Base-by-base conservation (phyloP, 2,797 vertebrate genomes). In the Xerus rutilus region DNA sequence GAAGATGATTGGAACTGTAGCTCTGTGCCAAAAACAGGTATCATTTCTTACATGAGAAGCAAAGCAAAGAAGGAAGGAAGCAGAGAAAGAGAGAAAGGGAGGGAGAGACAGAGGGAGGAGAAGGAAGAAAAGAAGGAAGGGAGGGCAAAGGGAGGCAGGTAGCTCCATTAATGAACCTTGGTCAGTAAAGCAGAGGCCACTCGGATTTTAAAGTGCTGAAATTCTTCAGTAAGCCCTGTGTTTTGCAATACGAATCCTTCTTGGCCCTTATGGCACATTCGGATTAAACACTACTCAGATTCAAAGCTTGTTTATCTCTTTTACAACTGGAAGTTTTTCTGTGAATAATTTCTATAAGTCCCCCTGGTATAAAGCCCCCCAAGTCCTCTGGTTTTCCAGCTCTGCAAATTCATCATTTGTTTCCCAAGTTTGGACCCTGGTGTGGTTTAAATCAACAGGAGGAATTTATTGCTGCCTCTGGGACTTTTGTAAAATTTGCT, bases 401-500 rank as follows among this genome's bases (percentile, higher is more conserved):
- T 62, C 59, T 73, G 65, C 0, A 5, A 65, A 91, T 95, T 96
- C 90, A 89, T 84, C 70, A 32, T 93, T 85, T 59, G n/a, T 72
- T 95, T 93, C 93, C 89, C 62, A 47, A 92, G 70, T 52, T 81
- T 90, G 86, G 47, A 76, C 72, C 35, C 72, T 96, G 92, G 79
- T 83, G 86, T 69, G 79, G 91, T 96, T 92, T 94, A 95, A 96
- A 96, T 95, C 95, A 97, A 95, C 62, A 39, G 74, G 73, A 94
- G 43, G 76, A 96, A 96, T 94, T 76, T 95, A 96, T 73, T 87
- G 35, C 69, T 86, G 77, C 91, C 89, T 88, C 65, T 74, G 64
- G 81, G 62, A 47, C 52, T 86, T 96, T 90, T 52, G 59, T 81
- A 93, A 35, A 82, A 97, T 90, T 77, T 90, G 76, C 65, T 73